Base-by-base conservation (phyloP, 2,797 vertebrate species). In the Pitangus sulphuratus region DNA sequence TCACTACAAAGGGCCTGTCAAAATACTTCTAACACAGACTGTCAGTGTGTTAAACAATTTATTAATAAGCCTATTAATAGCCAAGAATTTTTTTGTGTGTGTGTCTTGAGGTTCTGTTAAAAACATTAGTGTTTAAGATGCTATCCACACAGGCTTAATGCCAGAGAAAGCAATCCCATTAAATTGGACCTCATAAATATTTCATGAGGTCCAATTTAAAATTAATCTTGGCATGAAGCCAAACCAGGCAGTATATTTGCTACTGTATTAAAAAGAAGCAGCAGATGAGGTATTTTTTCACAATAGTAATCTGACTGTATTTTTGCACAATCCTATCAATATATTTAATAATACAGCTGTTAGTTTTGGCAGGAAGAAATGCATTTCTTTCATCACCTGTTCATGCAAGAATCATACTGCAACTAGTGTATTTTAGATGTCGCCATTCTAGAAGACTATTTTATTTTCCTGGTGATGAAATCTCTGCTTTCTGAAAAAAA, bases 31-130 rank as follows among this genome's bases (percentile, higher is more conserved):
- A 90, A 85, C 92, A 94, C 87, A 76, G 28, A 83, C 87, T 89
- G 93, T 92, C 84, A 84, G 58, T 39, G 91, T 62, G 37, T 96
- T 95, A 95, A 97, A 97, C 97, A 95, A 91, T 98, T 97, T 97
- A 97, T 98, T 98, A 97, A 98, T 96, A 97, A 96, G 94, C 77
- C 87, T 90, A 90, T 97, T 96, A 97, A 96, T 97, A 93, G 82
- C 81, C 61, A 58, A 65, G 69, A 69, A 87, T 60, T 81, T 84
- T 91, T 72, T 11, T 76, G 65, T 92, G 75, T 68, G 69, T 71
- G 76, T 85, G 89, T 97, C 94, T 95, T 81, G 82, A 88, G 93
- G 88, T 95, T 97, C 95, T 96, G 93, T 93, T 96, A 94, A 95
- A 96, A 96, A 95, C 70, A 93, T 64, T 87, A 72, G 91, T 92